A percentile compares a stretch with the other conserved stretches of the same genome.
Conservation (phyloP, 2,113 vertebrate species). For the Sclerurus mexicanus region DNA sequence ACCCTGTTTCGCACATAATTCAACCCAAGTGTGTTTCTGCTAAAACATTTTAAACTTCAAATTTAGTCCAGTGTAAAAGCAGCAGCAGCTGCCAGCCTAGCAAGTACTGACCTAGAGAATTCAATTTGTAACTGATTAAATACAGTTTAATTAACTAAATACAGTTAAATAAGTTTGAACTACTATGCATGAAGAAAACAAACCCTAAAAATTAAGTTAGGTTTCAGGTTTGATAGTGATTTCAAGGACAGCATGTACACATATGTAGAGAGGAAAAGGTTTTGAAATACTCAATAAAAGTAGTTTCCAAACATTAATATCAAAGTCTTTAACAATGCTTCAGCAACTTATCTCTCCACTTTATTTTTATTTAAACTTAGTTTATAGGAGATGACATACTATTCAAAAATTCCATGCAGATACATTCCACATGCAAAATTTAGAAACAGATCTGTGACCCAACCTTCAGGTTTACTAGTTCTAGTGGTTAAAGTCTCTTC, state of each 20-base stretch:
- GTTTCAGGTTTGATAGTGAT: not conserved
- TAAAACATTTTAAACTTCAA: not conserved
- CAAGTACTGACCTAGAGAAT: not conserved
- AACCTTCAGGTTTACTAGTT: not conserved
- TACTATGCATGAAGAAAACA: not conserved
- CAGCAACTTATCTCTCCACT: not conserved
- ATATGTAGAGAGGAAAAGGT: not conserved
- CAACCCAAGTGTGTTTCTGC: not conserved
- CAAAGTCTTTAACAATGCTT: not conserved
- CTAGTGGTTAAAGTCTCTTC: not conserved
- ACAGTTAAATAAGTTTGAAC: not conserved
- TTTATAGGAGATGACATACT: not conserved
- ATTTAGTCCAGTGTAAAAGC: not conserved
- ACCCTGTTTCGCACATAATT: not conserved
- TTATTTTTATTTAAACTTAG: not conserved
- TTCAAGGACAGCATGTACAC: not conserved
- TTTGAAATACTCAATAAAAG: not conserved
- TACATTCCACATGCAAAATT: not conserved
- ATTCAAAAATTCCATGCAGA: not conserved
- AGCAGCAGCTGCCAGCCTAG: not conserved
- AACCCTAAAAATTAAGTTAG: not conserved
- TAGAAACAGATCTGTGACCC: not conserved
- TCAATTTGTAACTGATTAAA: not conserved
- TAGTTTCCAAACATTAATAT: not conserved
- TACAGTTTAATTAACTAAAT: not conserved